Evolutionary conservation across 2,888 invertebrate genomes (phyloP).

Genomic region (Notodromas monacha): DNA sequence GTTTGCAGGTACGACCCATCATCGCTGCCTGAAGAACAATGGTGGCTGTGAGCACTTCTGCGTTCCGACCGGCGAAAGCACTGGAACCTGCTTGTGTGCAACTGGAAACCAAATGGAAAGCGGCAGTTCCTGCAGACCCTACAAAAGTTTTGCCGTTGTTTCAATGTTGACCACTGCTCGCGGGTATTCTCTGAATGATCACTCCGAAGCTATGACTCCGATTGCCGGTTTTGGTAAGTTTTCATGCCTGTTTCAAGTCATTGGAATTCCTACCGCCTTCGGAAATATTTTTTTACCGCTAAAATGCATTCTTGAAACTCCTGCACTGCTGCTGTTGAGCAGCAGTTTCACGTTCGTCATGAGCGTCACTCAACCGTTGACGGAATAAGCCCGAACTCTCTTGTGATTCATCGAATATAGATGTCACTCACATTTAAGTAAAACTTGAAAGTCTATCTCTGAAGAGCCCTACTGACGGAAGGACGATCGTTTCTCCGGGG

Average conservation of each 20-base stretch:
- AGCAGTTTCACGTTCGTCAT: too few relatives aligned
- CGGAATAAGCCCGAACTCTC: too few relatives aligned
- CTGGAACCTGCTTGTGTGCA: constrained; percentile 54
- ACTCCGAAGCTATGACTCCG: constrained; percentile 75
- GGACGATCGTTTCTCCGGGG: too few relatives aligned
- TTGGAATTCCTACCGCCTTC: background rate
- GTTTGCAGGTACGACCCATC: constrained; percentile 24
- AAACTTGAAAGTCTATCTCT: too few relatives aligned
- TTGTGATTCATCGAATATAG: too few relatives aligned
- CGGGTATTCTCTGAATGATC: constrained; percentile 50
- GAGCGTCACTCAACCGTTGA: too few relatives aligned
- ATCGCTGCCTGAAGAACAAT: constrained; percentile 51
- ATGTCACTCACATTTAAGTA: too few relatives aligned
- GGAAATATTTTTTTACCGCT: background rate
- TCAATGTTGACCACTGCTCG: constrained; percentile 57
- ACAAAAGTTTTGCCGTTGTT: constrained; percentile 65
- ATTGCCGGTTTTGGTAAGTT: constrained; percentile 32
- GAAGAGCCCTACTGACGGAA: too few relatives aligned
- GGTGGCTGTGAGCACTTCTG: constrained; percentile 86
- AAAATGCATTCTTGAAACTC: constrained; percentile 1
- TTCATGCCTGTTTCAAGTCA: too few relatives aligned
- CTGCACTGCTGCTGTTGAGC: constrained; percentile 9
- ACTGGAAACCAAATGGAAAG: constrained; percentile 51
- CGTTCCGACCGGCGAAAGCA: constrained; percentile 41
- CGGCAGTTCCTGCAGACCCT: constrained; percentile 29